These are phyloP conservation scores for Idaea straminata DNA, from an alignment of 2,888 invertebrate species.

Conservation along the genomic window DNA sequence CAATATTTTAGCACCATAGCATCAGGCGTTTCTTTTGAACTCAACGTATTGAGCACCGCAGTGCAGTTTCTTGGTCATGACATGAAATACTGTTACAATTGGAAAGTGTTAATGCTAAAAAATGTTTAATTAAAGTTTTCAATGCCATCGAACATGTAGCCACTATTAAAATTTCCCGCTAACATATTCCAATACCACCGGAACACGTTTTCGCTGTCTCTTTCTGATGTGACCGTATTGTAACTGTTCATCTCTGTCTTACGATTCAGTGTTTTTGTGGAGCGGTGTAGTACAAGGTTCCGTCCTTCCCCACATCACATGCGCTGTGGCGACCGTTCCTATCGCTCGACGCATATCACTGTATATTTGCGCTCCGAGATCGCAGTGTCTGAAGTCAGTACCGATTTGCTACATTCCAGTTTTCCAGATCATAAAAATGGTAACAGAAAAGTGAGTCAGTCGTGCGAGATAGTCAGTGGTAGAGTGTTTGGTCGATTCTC, in stretches of 20 bases:
- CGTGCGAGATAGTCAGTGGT: conserved; percentile 53
- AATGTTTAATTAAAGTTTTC: conserved; percentile 20
- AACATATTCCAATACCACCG: conserved; percentile 27
- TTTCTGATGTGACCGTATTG: conserved; percentile 24
- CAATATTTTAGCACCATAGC: background rate
- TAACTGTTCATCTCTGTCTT: conserved; percentile 24
- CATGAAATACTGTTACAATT: conserved; percentile 3
- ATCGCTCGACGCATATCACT: conserved; percentile 43
- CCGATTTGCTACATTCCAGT: conserved; percentile 53
- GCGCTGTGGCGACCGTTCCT: conserved; percentile 53
- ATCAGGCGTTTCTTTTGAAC: conserved; percentile 10
- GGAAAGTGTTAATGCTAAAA: conserved; percentile 12
- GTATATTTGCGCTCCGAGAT: conserved; percentile 40
- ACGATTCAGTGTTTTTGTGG: conserved; percentile 28
- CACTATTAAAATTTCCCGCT: conserved; percentile 29
- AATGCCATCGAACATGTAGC: conserved; percentile 17
- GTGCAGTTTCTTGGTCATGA: background rate
- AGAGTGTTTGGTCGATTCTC: conserved; percentile 37
- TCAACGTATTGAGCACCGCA: conserved; percentile 8
- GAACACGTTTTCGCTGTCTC: conserved; percentile 28
- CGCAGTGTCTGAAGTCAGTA: conserved; percentile 45
- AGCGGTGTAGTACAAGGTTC: conserved; percentile 20
- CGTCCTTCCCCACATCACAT: conserved; percentile 41
- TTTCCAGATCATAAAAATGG: conserved; percentile 63
- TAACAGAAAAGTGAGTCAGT: conserved; percentile 67